Evolutionary conservation across 2,888 invertebrate species (phyloP), one percentile per base, ranked within the genome.

Genomic region (Dusona sp.): DNA sequence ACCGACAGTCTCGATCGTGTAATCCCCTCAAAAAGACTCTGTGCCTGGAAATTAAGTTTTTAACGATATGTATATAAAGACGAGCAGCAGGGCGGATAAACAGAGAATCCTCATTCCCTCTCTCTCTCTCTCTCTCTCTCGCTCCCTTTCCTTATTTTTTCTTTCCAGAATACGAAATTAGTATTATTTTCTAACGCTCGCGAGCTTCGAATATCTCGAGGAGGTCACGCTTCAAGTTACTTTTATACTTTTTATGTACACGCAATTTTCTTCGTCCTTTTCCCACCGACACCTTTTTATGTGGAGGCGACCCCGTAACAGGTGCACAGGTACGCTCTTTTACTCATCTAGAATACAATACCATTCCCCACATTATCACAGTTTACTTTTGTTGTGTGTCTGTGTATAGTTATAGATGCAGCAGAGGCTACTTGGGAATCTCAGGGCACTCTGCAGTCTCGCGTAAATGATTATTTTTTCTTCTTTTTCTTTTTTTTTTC

Each of bases 111-210:
- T 51, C 51, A 0, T 19, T 3, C 8, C 16, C 9, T 45, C 7
- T 13, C 6, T 25, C 68, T 70, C 25, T 70, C 19, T 29, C 48
- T 33, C 33, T 72, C 48, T 9, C 45, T 16, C 19, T n/a, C 51
- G n/a, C 11, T 33, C 11, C 36, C 11, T 9, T n/a, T 33, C n/a
- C 38, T 38, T 42, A 11, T 29, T 29, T 22, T 38, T 45, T 25
- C 19, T 36, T 33, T 16, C n/a, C 33, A 48, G 79, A 84, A 84
- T 48, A 74, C 65, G 61, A 48, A 74, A 84, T 84, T 74, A 74
- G 79, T 65, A 13, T 67, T 73, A 33, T 54, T 82, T 79, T 78
- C 79, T 79, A 74, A 84, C 67, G 74, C 68, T 79, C 79, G 7
- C 25, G 29, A 65, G n/a, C 79, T 42, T 72, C 65, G 54, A 74